Evolutionary conservation across 2,113 vertebrate species (phyloP).

Genomic region (Oenanthe melanoleuca): DNA sequence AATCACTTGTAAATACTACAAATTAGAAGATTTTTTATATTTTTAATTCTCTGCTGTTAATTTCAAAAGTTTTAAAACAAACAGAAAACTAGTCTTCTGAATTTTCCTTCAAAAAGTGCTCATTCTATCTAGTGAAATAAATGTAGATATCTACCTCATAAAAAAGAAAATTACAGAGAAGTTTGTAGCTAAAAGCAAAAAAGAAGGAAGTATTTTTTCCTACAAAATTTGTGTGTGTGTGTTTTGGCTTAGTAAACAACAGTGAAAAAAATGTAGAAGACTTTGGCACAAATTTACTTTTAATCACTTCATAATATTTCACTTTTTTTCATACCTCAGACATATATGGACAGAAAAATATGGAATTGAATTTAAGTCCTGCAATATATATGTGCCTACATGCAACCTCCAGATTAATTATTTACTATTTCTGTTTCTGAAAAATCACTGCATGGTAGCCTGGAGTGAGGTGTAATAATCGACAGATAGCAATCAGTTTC

Average conservation of each 20-base stretch:
- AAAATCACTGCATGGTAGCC: background rate
- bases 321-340: background rate
- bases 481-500: background rate
- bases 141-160: background rate
- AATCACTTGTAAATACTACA: background rate
- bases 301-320: background rate
- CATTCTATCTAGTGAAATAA: background rate
- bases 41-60: background rate
- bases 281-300: background rate
- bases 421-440: background rate
- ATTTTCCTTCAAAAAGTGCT: background rate
- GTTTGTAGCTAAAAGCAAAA: background rate
- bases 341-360: background rate
- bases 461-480: background rate
- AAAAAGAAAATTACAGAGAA: background rate
- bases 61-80: background rate
- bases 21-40: background rate
- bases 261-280: background rate
- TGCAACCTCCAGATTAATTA: background rate
- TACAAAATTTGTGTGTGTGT: background rate
- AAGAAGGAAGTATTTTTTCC: accelerated
- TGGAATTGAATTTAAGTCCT: background rate
- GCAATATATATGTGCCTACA: background rate
- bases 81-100: background rate
- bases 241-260: background rate